Evolutionary conservation across 2,797 vertebrate genomes (phyloP), one percentile per base, ranked within the genome.

Genomic region (Pampus argenteus): DNA sequence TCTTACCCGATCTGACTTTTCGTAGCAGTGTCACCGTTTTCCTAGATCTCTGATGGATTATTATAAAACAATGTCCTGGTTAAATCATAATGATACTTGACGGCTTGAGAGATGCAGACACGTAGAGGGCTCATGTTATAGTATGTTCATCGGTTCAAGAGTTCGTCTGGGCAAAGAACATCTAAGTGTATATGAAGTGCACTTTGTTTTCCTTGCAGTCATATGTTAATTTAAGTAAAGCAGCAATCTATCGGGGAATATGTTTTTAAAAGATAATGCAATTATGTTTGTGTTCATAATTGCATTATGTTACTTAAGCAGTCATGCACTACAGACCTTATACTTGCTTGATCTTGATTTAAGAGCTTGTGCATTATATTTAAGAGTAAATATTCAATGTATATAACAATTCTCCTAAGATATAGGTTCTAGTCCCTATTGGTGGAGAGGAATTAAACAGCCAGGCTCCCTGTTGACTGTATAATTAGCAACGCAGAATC

Each of bases 381-480:
- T 36, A 66, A 62, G n/a, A 52, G 18, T 8, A 63, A 7, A 83
- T 63, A 78, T 75, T 76, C 26, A 74, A 71, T 20, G 75, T 49
- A 74, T 45, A 31, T 13, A 48, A 18, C 15, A 59, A 45, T 20
- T 66, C 34, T 23, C 44, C 47, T 26, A 9, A 17, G 38, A 36
- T 9, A 9, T 18, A 42, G 6, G 26, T 23, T 66, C 11, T n/a
- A 64, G 44, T 70, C 18, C 6, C 10, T 60, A 13, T 14, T 6
- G 34, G 10, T 14, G 42, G 34, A 23, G 2, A 20, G 45, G 3
- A 45, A 36, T 64, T 20, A 52, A 73, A 34, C 64, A 52, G 23
- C 13, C 26, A 18, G 18, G 50, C 36, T 63, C 29, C 56, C 23
- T 50, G 50, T 17, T 36, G 44, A 29, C 51, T n/a, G 17, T 66